Evolutionary conservation across 92 coral and sea anemone genomes (phyloP), one percentile per base, ranked within the genome.

Genomic region (Scolanthus callimorphus): DNA sequence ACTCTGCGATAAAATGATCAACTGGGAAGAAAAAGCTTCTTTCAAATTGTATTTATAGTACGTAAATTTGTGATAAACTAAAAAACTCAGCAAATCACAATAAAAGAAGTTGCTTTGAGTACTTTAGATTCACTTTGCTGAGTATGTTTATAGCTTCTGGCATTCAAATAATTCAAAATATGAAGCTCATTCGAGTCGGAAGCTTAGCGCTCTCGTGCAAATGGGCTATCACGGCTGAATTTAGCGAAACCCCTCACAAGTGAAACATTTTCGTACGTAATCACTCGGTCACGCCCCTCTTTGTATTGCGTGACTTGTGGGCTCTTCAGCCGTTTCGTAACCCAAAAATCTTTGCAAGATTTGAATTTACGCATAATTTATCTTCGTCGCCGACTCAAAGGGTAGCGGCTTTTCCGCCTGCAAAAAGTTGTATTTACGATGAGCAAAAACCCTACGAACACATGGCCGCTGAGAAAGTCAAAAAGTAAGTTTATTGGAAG

Each of bases 301-400:
- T n/a, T n/a, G n/a, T n/a, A 25, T 68, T 56, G 65, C 75, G 75
- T 68, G 75, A 68, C 75, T 20, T 6, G n/a, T 2, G 4, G 22
- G 12, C 43, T 21, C 43, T 44, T 47, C 50, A n/a, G 24, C 15
- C 13, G 51, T 55, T 54, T 54, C 64, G 75, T 68, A 54, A 68
- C 29, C 57, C 49, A 11, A 25, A 30, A 49, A 44, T 58, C 65
- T 26, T 47, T 27, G 75, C 75, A 39, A 24, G 75, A 68, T 68
- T 68, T 68, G 75, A 68, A 68, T 68, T 43, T 26, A 44, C 75
- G 75, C 75, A 68, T 57, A 37, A 56, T 62, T 60, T 60, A 49
- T 30, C 30, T 55, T 31, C 49, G 62, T 67, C 52, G 52, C 29
- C 51, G 49, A 9, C 54, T 51, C 31, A 34, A 37, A 37, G 21